A percentile compares a stretch with the other conserved stretches of the same genome.
Evolutionary conservation across 2,888 invertebrate genomes (phyloP).

Genomic region (Subacronicta megacephala): DNA sequence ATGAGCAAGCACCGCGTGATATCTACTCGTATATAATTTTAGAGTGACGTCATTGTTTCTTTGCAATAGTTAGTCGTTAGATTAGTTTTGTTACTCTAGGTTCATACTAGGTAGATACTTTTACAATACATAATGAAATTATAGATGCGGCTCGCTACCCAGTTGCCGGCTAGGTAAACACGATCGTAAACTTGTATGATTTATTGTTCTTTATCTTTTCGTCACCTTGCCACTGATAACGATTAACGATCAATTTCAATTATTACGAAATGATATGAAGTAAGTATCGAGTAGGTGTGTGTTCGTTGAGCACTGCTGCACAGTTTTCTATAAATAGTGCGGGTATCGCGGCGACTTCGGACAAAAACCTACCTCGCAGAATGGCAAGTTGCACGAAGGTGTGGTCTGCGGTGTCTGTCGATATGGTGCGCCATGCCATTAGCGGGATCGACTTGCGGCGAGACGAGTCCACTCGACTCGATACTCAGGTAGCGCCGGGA

Average conservation of each 20-base stretch:
- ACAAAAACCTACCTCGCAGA: slow-evolving; percentile 59
- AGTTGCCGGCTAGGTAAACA: slow-evolving; percentile 53
- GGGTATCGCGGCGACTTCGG: slow-evolving; percentile 43
- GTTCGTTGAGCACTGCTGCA: slow-evolving; percentile 46
- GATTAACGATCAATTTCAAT: slow-evolving; percentile 60
- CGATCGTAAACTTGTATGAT: slow-evolving; percentile 71
- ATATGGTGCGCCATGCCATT: slow-evolving; percentile 68
- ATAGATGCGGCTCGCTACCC: slow-evolving; percentile 18
- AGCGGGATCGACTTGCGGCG: slow-evolving; percentile 71
- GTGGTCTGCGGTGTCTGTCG: slow-evolving; percentile 63
- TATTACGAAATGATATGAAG: slow-evolving; percentile 58
- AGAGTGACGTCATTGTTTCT: slow-evolving; percentile 53
- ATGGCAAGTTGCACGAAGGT: slow-evolving; percentile 64
- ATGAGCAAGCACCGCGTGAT: slow-evolving; percentile 35
- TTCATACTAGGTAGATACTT: slow-evolving; percentile 18
- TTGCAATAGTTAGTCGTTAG: slow-evolving; percentile 34
- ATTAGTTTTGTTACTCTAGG: slow-evolving; percentile 19
- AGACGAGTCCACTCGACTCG: slow-evolving; percentile 64
- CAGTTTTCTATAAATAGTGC: slow-evolving; percentile 56
- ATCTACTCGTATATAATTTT: slow-evolving; percentile 22
- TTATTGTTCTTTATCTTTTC: slow-evolving; percentile 71
- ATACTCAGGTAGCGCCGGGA: slow-evolving; percentile 84
- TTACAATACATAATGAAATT: slow-evolving; percentile 35
- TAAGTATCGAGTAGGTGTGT: slow-evolving; percentile 41
- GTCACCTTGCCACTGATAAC: slow-evolving; percentile 61